These are phyloP conservation scores for Tetranychus truncatus DNA, from an alignment of 2,888 invertebrate genomes.

Conservation along the genomic window DNA sequence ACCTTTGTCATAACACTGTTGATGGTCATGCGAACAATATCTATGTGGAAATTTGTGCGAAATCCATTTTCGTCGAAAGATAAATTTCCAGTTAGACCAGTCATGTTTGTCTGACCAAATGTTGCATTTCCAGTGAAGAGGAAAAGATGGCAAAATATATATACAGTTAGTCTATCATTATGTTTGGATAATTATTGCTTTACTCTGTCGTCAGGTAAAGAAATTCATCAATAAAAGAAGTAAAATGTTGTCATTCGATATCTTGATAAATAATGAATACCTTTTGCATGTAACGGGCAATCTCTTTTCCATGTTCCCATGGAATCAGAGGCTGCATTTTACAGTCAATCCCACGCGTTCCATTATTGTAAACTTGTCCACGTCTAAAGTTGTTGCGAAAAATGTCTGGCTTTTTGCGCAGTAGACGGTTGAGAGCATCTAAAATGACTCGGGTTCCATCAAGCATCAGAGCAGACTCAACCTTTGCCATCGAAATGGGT, in stretches of 20 bases:
- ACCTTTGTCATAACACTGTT: constrained; percentile 22
- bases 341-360: constrained; percentile 62
- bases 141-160: neutral
- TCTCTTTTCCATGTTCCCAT: constrained; percentile 80
- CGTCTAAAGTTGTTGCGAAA: constrained; percentile 43
- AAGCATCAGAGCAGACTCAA: constrained; percentile 84
- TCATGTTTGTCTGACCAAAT: constrained; percentile 10
- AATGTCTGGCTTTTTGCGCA: constrained; percentile 65
- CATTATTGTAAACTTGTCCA: constrained; percentile 49
- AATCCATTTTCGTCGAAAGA: constrained; percentile 17
- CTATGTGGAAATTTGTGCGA: constrained; percentile 18
- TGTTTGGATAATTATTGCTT: too few species aligned
- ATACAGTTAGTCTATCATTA: too few species aligned
- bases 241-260: neutral
- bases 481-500: constrained; percentile 39
- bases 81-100: constrained; percentile 19
- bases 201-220: neutral
- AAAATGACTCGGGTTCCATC: constrained; percentile 81
- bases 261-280: neutral
- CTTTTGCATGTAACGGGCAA: constrained; percentile 61
- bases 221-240: neutral
- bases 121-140: neutral
- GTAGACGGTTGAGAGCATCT: constrained; percentile 68
- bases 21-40: constrained; percentile 21
- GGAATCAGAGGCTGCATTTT: constrained; percentile 60